Percentiles rank a stretch among this genome's conserved stretches.
Evolutionary conservation across 2,888 invertebrate genomes (phyloP).

Genomic region (Drosophila diplacantha): DNA sequence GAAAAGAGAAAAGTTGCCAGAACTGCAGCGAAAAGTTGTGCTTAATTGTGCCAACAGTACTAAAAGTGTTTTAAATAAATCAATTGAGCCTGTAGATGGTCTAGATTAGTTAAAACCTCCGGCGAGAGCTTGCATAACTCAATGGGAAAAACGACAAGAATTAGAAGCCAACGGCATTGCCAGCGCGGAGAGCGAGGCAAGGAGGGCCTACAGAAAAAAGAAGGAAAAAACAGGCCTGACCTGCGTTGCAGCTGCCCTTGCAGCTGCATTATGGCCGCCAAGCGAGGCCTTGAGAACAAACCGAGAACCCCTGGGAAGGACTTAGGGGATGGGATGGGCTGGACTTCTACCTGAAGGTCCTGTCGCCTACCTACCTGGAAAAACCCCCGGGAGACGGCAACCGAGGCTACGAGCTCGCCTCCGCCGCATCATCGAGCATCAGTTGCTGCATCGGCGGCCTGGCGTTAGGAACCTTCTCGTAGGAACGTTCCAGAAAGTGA

Average conservation of each 20-base stretch:
- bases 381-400: neutral
- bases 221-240: conserved; percentile 21
- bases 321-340: conserved; percentile 19
- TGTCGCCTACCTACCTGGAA: conserved; percentile 3
- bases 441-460: conserved; percentile 58
- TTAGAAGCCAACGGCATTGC: conserved; percentile 11
- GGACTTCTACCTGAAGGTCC: conserved; percentile 6
- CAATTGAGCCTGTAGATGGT: neutral
- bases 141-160: neutral
- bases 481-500: conserved; percentile 3
- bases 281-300: conserved; percentile 19
- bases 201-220: neutral
- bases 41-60: neutral
- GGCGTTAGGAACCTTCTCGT: conserved; percentile 20
- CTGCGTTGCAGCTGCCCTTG: conserved; percentile 16
- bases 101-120: neutral
- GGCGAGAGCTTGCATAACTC: conserved; percentile 1
- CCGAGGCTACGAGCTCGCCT: conserved; percentile 41
- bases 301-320: conserved; percentile 12
- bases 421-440: conserved; percentile 22
- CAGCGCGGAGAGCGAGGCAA: neutral
- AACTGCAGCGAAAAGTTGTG: neutral
- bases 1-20: neutral
- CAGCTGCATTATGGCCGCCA: conserved; percentile 3
- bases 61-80: neutral